These are phyloP conservation scores for Tetramorium alpestre DNA, from an alignment of 1,140 invertebrate genomes.

Conservation along the genomic window DNA sequence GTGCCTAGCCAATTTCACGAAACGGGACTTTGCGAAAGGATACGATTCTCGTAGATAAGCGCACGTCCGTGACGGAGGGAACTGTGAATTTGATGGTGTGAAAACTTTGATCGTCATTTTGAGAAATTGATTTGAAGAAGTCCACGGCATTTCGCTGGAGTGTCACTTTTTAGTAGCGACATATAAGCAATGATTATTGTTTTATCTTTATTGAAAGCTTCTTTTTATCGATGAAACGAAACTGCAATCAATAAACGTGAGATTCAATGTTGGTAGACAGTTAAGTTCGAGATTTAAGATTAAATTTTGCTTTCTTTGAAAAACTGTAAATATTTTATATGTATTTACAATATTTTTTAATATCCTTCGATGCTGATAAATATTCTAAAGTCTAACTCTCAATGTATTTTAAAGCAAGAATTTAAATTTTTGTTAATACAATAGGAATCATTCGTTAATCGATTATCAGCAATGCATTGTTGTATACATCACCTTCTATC, in stretches of 20 bases:
- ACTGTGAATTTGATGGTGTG: conserved; percentile 40
- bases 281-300: neutral
- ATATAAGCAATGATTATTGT: neutral
- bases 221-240: neutral
- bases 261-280: neutral
- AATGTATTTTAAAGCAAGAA: neutral
- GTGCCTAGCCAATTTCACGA: conserved; percentile 54
- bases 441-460: no score
- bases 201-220: neutral
- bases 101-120: conserved; percentile 51
- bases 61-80: neutral
- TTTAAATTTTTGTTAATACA: neutral
- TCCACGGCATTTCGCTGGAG: neutral
- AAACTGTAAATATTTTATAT: neutral
- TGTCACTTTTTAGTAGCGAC: neutral
- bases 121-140: conserved; percentile 9
- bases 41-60: conserved; percentile 56
- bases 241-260: neutral
- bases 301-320: neutral
- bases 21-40: conserved; percentile 57
- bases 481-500: neutral
- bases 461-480: neutral
- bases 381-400: neutral
- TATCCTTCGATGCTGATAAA: neutral
- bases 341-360: neutral